Evolutionary conservation across 2,113 vertebrate genomes (phyloP).

Genomic region (Pyrgilauda ruficollis): DNA sequence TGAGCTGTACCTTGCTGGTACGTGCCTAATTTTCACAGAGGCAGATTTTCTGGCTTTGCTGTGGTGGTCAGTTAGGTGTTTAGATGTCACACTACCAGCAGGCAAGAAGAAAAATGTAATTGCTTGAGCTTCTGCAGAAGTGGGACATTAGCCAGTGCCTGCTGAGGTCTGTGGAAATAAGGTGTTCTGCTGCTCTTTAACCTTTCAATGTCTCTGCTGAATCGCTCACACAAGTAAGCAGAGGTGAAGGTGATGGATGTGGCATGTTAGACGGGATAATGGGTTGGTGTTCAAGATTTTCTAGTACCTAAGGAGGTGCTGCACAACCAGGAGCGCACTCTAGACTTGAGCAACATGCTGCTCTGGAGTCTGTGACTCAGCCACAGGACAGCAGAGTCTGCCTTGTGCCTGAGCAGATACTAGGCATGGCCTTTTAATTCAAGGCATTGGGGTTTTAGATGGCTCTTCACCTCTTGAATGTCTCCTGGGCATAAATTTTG

Average conservation of each 20-base stretch:
- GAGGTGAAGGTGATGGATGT: not conserved
- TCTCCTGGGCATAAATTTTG: not conserved
- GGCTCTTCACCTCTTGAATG: not conserved
- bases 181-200: not conserved
- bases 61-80: not conserved
- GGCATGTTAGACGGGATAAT: not conserved
- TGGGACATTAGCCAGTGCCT: not conserved
- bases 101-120: not conserved
- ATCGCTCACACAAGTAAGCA: not conserved
- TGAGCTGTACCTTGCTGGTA: not conserved
- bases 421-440: not conserved
- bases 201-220: not conserved
- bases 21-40: not conserved
- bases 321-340: not conserved
- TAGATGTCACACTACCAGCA: not conserved
- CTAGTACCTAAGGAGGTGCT: not conserved
- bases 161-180: not conserved
- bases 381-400: accelerated
- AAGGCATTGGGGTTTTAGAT: not conserved
- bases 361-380: not conserved
- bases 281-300: not conserved
- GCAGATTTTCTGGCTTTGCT: not conserved
- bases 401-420: not conserved
- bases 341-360: accelerated
- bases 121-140: not conserved